Evolutionary conservation across 2,888 invertebrate genomes (phyloP).

Genomic region (Cephalotes varians): DNA sequence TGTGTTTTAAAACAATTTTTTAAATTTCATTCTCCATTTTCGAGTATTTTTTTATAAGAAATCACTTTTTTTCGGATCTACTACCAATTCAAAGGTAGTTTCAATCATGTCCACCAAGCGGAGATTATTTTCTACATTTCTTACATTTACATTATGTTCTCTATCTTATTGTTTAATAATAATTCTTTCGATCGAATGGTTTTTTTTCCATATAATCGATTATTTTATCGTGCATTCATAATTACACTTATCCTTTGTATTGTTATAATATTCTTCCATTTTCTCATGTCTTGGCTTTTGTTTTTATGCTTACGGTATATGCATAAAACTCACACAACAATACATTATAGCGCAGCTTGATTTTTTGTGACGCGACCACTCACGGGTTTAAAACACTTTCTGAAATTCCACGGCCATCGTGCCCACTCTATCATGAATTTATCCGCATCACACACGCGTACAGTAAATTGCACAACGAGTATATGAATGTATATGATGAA

Average conservation of each 20-base stretch:
- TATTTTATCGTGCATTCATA: neutral
- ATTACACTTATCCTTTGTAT: neutral
- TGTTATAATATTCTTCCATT: neutral
- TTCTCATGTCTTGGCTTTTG: neutral
- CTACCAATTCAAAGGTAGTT: neutral
- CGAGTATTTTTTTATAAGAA: neutral
- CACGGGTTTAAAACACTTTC: slow-evolving; percentile 62
- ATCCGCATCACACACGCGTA: slow-evolving; percentile 6
- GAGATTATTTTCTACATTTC: neutral
- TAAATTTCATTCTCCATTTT: neutral
- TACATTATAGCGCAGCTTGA: slow-evolving; percentile 17
- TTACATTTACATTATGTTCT: neutral
- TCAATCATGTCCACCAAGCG: neutral
- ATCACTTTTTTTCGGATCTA: neutral
- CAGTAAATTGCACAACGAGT: slow-evolving; percentile 20
- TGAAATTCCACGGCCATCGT: slow-evolving; percentile 56
- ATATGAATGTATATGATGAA: neutral
- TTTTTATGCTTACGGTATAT: neutral
- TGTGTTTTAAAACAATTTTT: neutral
- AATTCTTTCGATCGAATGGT: neutral
- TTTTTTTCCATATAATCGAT: neutral
- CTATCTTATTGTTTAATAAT: neutral
- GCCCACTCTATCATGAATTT: slow-evolving; percentile 54
- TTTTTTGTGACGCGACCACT: slow-evolving; percentile 52
- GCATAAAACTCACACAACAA: slow-evolving; percentile 14